Conservation (phyloP, 2,888 invertebrate species). For the Pterobdella sp. region DNA sequence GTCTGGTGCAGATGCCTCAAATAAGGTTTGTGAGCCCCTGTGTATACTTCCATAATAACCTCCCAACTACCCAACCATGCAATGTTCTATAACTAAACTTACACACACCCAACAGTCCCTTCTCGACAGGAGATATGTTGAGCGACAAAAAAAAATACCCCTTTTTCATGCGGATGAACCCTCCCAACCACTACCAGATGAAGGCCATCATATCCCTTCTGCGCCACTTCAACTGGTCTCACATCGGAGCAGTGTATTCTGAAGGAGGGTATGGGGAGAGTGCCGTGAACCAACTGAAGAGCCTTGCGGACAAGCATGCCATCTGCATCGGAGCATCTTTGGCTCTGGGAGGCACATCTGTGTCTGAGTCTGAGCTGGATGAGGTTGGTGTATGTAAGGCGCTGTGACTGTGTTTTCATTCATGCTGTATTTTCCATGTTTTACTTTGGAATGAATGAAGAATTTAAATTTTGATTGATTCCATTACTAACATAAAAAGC, state of each 20-base stretch:
- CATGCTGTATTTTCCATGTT: too few relatives aligned
- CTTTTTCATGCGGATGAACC: constrained; percentile 44
- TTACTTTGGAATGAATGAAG: too few relatives aligned
- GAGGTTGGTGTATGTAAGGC: not conserved
- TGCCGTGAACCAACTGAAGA: constrained; percentile 39
- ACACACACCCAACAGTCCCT: constrained; percentile 40
- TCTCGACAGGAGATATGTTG: constrained; percentile 42
- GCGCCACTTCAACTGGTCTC: constrained; percentile 61
- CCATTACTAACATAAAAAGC: too few relatives aligned
- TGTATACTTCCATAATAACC: not conserved
- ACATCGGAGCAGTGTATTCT: constrained; percentile 67
- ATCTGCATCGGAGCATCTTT: constrained; percentile 42
- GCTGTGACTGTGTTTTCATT: too few relatives aligned
- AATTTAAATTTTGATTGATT: too few relatives aligned
- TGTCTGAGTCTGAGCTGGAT: not conserved
- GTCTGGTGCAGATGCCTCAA: constrained; percentile 42
- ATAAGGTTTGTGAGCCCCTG: constrained; percentile 33
- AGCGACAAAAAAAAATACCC: constrained; percentile 44
- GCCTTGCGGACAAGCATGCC: constrained; percentile 28
- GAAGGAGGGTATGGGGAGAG: constrained; percentile 56
- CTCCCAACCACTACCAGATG: constrained; percentile 42
- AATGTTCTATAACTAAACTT: too few relatives aligned
- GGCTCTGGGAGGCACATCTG: constrained; percentile 30
- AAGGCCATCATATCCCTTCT: constrained; percentile 41
- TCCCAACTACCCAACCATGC: not conserved